phyloP scores from a whole-genome alignment of 2,113 vertebrate species.

The Colossoma macropomum region DNA sequence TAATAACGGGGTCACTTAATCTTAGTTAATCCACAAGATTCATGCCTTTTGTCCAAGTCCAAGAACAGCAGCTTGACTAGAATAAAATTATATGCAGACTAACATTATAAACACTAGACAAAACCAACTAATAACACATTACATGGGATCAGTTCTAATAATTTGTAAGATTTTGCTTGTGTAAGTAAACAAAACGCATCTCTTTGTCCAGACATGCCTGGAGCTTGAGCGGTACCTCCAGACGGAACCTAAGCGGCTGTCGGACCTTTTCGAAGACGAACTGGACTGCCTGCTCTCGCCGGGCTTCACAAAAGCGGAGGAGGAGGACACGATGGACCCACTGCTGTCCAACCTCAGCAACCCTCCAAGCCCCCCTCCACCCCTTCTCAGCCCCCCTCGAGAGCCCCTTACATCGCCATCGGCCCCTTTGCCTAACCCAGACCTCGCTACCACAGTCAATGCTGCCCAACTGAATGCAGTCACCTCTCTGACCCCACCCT shows the following conservation, averaged over 20 bases:
- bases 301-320: slow-evolving; percentile 84
- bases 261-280: slow-evolving; percentile 92
- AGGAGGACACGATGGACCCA: slow-evolving; percentile 82
- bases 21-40: too few species aligned
- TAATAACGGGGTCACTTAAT: too few species aligned
- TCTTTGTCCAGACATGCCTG: slow-evolving; percentile 87
- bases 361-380: slow-evolving; percentile 80
- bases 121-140: too few species aligned
- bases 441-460: slow-evolving; percentile 83
- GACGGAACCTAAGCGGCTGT: slow-evolving; percentile 92
- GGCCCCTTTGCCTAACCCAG: slow-evolving; percentile 79
- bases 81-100: too few species aligned
- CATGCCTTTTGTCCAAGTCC: too few species aligned
- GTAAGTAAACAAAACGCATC: neutral
- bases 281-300: slow-evolving; percentile 90
- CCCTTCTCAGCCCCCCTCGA: slow-evolving; percentile 72
- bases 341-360: slow-evolving; percentile 82
- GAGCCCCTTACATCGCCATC: slow-evolving; percentile 81
- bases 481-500: slow-evolving; percentile 95
- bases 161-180: neutral
- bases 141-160: too few species aligned
- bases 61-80: too few species aligned
- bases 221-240: slow-evolving; percentile 97
- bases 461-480: slow-evolving; percentile 96
- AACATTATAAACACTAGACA: too few species aligned